Base-by-base conservation (phyloP, 2,797 vertebrate species). In the Sphenodon punctatus region DNA sequence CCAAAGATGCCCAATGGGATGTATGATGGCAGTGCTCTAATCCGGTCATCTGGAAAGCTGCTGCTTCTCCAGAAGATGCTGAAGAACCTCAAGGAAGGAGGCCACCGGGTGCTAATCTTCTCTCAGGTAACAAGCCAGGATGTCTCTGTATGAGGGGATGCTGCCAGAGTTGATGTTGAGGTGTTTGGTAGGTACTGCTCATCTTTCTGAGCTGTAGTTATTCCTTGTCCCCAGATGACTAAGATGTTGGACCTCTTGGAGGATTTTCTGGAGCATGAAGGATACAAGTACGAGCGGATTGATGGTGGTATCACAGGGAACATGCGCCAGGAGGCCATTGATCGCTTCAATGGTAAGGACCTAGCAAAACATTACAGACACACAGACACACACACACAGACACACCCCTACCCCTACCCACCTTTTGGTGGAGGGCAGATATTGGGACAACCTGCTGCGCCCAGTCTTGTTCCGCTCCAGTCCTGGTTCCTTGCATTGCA, bases 1-100 rank as follows among this genome's bases (percentile, higher is more conserved):
- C 97, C 98, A 55, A 99, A 99, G 95, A 98, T 99, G 96, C 99
- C 99, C 59, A 99, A 99, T 81, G 99, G 99, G 88, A 99, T 99
- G 98, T 99, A 99, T 76, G 99, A 99, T 89, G 98, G 98, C 65
- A 97, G 95, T 46, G 95, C 98, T 45, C 97, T 99, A 66, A 99
- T 98, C 83, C 97, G 98, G 93, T 94, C 98, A 41, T 98, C 98
- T 79, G 99, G 99, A 75, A 99, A 99, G 88, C 92, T 99, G 69
- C 83, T 96, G 93, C 95, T 99, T 88, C 96, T 99, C 27, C 98
- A 97, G 90, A 99, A 99, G 93, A 99, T 99, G 99, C 96, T 99
- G 89, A 98, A 95, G 92, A 99, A 97, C 89, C 95, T 99, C 64
- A 99, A 99, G 87, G 97, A 98, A 36, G 98, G 97, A 19, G 99